Evolutionary conservation across 1,140 invertebrate species (phyloP).

Genomic region (Adelges cooleyi): DNA sequence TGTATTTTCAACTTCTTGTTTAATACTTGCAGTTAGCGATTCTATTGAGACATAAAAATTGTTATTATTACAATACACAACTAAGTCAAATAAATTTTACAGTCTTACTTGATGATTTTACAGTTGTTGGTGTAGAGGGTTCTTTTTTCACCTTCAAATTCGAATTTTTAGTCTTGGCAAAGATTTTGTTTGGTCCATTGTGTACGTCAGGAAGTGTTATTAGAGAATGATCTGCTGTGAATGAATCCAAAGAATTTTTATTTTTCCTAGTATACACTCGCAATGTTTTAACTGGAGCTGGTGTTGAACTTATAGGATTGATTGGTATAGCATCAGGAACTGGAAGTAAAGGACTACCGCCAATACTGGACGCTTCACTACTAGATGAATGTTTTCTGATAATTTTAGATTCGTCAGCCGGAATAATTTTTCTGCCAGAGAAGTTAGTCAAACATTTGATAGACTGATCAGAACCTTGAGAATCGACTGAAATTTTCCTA

Average conservation of each 20-base stretch:
- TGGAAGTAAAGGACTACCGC: slow-evolving; percentile 40
- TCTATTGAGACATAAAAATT: background rate
- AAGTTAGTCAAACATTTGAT: background rate
- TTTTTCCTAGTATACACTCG: slow-evolving; percentile 23
- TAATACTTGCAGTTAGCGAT: slow-evolving; percentile 7
- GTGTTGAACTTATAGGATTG: background rate
- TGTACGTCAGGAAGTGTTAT: background rate
- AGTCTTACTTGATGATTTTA: background rate
- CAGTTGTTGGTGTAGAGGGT: background rate
- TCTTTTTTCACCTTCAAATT: slow-evolving; percentile 15
- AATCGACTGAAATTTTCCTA: slow-evolving; percentile 33
- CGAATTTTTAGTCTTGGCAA: background rate
- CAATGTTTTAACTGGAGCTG: background rate
- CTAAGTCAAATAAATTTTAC: background rate
- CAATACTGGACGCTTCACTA: slow-evolving; percentile 64
- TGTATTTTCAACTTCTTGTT: slow-evolving; percentile 11
- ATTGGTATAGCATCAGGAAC: background rate
- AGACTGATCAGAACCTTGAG: slow-evolving; percentile 27
- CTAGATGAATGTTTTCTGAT: slow-evolving; percentile 62
- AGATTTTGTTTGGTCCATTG: slow-evolving; percentile 4
- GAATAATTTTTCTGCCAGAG: slow-evolving; percentile 34
- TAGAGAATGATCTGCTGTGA: background rate
- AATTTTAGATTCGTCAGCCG: slow-evolving; percentile 63
- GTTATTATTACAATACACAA: background rate
- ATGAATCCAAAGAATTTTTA: background rate